A percentile compares a stretch with the other conserved stretches of the same genome.
Evolutionary conservation across 1,140 invertebrate genomes (phyloP).

Genomic region (Pseudomyrmex sp.): DNA sequence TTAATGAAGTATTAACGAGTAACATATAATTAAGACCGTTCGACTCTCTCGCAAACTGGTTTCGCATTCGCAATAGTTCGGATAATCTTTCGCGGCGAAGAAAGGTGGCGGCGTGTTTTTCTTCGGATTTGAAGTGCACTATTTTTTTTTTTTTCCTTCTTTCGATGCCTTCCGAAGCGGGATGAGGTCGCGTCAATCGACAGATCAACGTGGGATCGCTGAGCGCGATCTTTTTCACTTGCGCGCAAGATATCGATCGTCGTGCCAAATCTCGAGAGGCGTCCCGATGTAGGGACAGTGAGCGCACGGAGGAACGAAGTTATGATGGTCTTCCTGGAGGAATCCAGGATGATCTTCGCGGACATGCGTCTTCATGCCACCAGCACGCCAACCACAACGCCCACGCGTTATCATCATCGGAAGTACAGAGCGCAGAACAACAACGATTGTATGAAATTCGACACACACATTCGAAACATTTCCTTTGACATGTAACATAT

Average conservation of each 20-base stretch:
- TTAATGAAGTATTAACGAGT: constrained; percentile 41
- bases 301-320: constrained; percentile 45
- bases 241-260: constrained; percentile 17
- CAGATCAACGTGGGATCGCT: constrained; percentile 27
- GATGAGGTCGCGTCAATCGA: constrained; percentile 22
- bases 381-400: constrained; percentile 82
- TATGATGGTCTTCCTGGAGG: constrained; percentile 84
- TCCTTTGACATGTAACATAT: too few relatives aligned
- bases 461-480: background rate
- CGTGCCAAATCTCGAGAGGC: constrained; percentile 71
- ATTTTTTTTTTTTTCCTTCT: background rate
- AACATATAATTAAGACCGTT: constrained; percentile 4
- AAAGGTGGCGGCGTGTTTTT: background rate
- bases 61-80: background rate
- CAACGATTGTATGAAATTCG: constrained; percentile 81
- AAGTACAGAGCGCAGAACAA: constrained; percentile 83
- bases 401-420: constrained; percentile 75
- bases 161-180: constrained; percentile 36
- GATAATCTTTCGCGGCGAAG: background rate
- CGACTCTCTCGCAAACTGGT: background rate
- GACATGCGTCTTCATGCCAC: constrained; percentile 84
- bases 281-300: constrained; percentile 76
- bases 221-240: constrained; percentile 40
- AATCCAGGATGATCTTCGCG: constrained; percentile 84
- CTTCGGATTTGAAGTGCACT: background rate